A percentile compares a stretch with the other conserved stretches of the same genome.
phyloP scores from a whole-genome alignment of 1,140 invertebrate species.

The Drosophila truncata region DNA sequence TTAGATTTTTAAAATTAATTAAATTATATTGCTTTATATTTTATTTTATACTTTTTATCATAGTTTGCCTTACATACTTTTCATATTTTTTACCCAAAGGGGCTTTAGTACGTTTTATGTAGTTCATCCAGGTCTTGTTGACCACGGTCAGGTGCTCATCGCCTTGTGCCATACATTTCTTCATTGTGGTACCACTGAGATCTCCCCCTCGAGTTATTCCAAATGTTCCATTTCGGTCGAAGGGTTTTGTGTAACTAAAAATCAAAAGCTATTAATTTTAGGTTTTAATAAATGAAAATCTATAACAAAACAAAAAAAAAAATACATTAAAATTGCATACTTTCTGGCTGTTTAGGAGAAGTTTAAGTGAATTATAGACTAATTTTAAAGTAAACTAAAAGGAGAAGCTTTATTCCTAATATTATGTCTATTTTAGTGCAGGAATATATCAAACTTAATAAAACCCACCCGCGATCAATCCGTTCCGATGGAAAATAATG shows the following conservation, averaged over 20 bases:
- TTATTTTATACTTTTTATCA: background rate
- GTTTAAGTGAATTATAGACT: background rate
- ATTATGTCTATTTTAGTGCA: background rate
- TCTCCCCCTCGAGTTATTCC: slow-evolving; percentile 35
- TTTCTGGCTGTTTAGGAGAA: background rate
- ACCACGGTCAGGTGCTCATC: slow-evolving; percentile 56
- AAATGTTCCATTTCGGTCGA: slow-evolving; percentile 18
- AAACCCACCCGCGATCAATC: slow-evolving; percentile 57
- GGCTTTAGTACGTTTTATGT: slow-evolving; percentile 52
- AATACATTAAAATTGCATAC: background rate
- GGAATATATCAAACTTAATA: background rate
- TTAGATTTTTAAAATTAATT: no score
- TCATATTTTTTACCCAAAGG: slow-evolving; percentile 52
- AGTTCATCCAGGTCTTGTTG: slow-evolving; percentile 65
- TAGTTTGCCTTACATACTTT: slow-evolving; percentile 35
- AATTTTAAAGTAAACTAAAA: background rate
- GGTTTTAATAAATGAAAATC: background rate
- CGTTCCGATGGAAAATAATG: slow-evolving; percentile 74
- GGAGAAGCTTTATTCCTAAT: background rate
- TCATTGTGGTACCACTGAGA: slow-evolving; percentile 44
- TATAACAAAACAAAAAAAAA: background rate
- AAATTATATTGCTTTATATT: background rate
- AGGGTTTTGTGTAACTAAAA: slow-evolving; percentile 55
- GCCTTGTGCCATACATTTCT: slow-evolving; percentile 58
- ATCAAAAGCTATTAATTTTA: background rate